phyloP scores from a whole-genome alignment of 2,797 vertebrate genomes.

The Chiloscyllium punctatum region DNA sequence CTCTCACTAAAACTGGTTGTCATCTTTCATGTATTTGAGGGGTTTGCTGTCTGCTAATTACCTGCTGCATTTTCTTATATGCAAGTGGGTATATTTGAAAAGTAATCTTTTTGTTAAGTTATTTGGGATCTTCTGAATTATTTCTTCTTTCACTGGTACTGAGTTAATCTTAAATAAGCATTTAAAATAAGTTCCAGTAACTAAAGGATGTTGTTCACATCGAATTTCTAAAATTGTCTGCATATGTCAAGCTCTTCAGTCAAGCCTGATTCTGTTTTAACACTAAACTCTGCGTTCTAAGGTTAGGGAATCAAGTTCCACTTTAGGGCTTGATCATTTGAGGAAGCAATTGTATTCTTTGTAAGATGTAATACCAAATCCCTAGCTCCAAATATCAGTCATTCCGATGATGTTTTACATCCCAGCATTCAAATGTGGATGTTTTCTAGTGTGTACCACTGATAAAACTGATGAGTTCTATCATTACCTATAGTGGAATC shows the following conservation, averaged over 20 bases:
- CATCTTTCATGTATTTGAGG: background rate
- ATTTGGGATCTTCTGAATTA: background rate
- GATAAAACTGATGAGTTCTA: background rate
- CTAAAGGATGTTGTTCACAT: background rate
- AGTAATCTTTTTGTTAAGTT: background rate
- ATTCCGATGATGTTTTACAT: background rate
- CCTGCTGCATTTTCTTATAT: background rate
- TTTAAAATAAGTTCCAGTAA: background rate
- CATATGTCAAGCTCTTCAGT: background rate
- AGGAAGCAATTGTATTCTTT: background rate
- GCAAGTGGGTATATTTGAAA: background rate
- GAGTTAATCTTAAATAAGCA: background rate
- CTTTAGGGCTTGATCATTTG: background rate
- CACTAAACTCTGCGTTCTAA: background rate
- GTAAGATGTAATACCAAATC: background rate
- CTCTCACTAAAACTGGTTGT: background rate
- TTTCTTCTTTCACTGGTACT: background rate
- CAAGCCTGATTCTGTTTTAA: background rate
- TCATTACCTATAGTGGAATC: background rate
- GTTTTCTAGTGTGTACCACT: background rate
- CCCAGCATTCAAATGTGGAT: background rate
- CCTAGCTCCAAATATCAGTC: background rate
- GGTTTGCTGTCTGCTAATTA: background rate
- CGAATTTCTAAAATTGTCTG: background rate
- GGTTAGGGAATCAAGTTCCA: background rate